Evolutionary conservation across 2,888 invertebrate species (phyloP), one percentile per base, ranked within the genome.

Genomic region (Crossocerus cetratus): DNA sequence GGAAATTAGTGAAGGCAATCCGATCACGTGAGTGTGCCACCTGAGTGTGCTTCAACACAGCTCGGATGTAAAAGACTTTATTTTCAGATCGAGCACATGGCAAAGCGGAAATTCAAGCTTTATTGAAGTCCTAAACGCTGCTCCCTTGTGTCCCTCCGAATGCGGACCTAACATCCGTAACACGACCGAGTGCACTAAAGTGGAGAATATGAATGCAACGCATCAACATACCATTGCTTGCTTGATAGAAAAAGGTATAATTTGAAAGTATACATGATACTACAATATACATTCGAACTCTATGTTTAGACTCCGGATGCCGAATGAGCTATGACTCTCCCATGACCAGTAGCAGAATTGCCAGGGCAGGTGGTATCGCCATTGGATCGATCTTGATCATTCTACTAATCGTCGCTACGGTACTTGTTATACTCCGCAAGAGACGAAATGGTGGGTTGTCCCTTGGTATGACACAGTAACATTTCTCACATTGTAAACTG

Each of bases 1-100:
- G 18, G 45, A 63, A 1, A n/a, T 2, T 0, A 56, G 20, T 0
- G 13, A 0, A 3, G 45, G 61, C 18, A 11, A 13, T 0, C 8
- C 23, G 3, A 64, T 71, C 0, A 1, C 18, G 74, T 82, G 32
- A 69, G 42, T 69, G 55, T 16, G 3, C 2, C 8, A 16, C 16
- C 4, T 49, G 16, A 8, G 13, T 43, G 43, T 43, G 16, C 14
- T 49, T n/a, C 4, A 2, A 49, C 49, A 49, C 3, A 14, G 49
- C 16, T 0, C 5, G 3, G 49, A 49, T 5, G 11, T 49, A 49
- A 49, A 16, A 11, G 2, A 49, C 14, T 49, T 49, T 1, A 49
- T 49, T 16, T 49, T 49, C 43, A 49, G 49, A 16, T 49, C n/a
- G 16, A 16, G 14, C 16, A 3, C 14, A 14, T 14, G 3, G 49